phyloP scores from a whole-genome alignment of 1,140 invertebrate genomes.

The Idris sp. region DNA sequence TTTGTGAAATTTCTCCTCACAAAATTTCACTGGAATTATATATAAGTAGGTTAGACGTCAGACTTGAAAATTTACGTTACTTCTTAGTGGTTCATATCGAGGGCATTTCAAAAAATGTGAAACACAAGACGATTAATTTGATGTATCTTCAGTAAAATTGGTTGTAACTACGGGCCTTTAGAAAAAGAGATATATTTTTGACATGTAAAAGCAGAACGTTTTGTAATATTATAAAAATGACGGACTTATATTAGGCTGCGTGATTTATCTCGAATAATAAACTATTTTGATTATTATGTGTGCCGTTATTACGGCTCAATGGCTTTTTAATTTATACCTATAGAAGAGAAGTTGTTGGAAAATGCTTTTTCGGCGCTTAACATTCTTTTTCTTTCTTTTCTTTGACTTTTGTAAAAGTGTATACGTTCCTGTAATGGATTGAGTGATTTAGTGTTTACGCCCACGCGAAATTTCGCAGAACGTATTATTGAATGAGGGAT shows the following conservation, averaged over 20 bases:
- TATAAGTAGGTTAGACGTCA: too few relatives aligned
- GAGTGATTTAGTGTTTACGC: conserved; percentile 25
- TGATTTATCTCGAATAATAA: conserved; percentile 61
- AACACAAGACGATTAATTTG: too few relatives aligned
- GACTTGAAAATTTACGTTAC: too few relatives aligned
- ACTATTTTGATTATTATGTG: conserved; percentile 44
- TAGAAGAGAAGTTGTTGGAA: conserved; percentile 7
- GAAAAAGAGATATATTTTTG: conserved; percentile 28
- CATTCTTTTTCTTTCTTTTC: conserved; percentile 1
- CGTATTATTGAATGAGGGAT: conserved; percentile 22
- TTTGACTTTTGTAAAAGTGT: too few relatives aligned
- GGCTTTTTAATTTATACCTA: conserved; percentile 8
- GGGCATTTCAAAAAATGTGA: too few relatives aligned
- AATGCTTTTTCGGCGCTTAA: not conserved
- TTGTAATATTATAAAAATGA: conserved; percentile 28
- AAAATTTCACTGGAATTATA: too few relatives aligned
- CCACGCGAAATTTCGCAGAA: conserved; percentile 5
- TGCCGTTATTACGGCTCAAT: conserved; percentile 4
- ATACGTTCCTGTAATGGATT: too few relatives aligned
- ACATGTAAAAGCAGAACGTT: conserved; percentile 36
- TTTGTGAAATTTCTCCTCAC: too few relatives aligned
- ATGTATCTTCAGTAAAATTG: too few relatives aligned
- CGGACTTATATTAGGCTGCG: conserved; percentile 44
- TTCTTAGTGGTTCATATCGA: too few relatives aligned
- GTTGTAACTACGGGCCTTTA: too few relatives aligned